Base-by-base conservation (phyloP, 2,113 vertebrate species). In the Edolisoma coerulescens region DNA sequence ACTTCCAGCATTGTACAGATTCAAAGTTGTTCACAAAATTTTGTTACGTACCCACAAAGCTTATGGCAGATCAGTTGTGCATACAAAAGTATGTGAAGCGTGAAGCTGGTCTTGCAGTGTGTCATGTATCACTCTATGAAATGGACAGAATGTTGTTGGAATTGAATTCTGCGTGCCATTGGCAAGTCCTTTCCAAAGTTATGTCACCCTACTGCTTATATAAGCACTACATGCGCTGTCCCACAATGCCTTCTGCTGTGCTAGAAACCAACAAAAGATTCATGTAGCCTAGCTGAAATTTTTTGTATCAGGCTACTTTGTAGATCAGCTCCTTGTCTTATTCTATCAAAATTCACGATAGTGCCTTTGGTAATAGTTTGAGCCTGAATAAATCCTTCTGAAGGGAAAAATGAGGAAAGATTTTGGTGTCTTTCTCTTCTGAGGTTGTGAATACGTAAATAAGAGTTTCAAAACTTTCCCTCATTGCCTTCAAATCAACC, bases 331-430 rank as follows among this genome's bases (percentile, higher is more conserved):
- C 26, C 28, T 41, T 71, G 32, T 54, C 53, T 89, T 87, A 49
- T 6, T 76, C 39, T 64, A 1, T 35, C 47, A 50, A 77, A 87
- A 81, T 47, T 81, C 41, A 59, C 0, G 0, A 4, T 77, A n/a
- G 53, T 52, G 59, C 28, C 28, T 80, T 80, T 87, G 59, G 28
- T 81, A 73, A 37, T 64, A 50, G 49, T 63, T 54, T 59, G 26
- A 71, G 44, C 17, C 64, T 87, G 68, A 84, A 69, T 44, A 92
- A 93, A 81, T 74, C 44, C 35, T 44, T 69, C 30, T 64, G 37
- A 84, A 90, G 24, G 37, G 44, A 73, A 37, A 3, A 77, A 20
- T 6, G 11, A 84, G n/a, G 33, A 53, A 83, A 60, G 49, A 77
- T 77, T 77, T 57, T 56, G 35, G 17, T 33, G 12, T 71, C 22